Conservation (phyloP, 2,113 vertebrate species). For the Cynopterus brachyotis region DNA sequence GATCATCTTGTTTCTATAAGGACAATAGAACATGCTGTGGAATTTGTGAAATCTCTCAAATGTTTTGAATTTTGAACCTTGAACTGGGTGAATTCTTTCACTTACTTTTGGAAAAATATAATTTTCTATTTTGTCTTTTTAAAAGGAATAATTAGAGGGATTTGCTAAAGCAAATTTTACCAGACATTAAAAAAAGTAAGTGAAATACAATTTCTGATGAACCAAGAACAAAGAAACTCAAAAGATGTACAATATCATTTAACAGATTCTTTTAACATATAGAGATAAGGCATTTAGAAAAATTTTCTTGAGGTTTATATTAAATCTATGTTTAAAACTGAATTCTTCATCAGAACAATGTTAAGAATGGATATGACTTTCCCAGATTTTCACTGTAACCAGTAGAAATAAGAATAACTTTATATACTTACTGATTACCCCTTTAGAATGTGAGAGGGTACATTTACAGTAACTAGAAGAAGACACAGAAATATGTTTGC, state of each 20-base stretch:
- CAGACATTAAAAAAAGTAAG: neutral
- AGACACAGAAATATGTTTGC: neutral
- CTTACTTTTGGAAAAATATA: constrained; percentile 27
- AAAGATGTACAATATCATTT: neutral
- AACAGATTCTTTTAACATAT: neutral
- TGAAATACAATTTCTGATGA: constrained; percentile 13
- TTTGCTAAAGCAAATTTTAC: constrained; percentile 35
- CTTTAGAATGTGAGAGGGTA: neutral
- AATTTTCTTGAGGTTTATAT: constrained; percentile 1
- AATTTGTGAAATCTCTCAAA: neutral
- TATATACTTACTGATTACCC: neutral
- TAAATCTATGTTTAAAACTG: constrained; percentile 35
- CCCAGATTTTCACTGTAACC: neutral
- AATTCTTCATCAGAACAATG: neutral
- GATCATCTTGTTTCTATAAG: neutral
- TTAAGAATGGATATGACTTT: neutral
- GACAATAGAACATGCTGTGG: neutral
- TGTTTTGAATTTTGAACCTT: constrained; percentile 34
- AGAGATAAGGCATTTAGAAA: neutral
- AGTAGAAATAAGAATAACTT: constrained; percentile 46
- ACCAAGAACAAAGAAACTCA: neutral
- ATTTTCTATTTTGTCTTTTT: constrained; percentile 40
- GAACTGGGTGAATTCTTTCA: neutral
- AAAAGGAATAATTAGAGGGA: constrained; percentile 18
- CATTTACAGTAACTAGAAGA: neutral